Base-by-base conservation (phyloP, 2,888 invertebrate species). In the Andricus curvator region DNA sequence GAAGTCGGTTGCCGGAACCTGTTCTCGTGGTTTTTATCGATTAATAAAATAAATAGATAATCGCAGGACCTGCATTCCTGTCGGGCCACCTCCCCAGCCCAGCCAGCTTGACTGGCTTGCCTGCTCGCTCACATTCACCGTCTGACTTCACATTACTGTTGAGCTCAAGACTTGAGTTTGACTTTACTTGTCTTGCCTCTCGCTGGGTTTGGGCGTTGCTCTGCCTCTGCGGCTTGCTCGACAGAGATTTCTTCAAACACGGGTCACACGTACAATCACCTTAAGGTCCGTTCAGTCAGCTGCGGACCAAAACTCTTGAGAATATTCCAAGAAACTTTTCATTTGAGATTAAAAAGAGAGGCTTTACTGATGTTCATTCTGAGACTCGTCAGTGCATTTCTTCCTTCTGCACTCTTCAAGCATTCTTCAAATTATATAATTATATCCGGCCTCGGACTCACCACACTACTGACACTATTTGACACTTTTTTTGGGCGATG, bases 31-130 rank as follows among this genome's bases (percentile, higher is more conserved):
- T 89, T 90, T 90, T 90, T 90, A 90, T 88, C 88, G 88, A 89
- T 89, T 89, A 89, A 90, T 89, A 89, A 89, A 89, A 90, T 89
- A 90, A 89, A 89, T 90, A 89, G 88, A 89, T 89, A 89, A 90
- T 89, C 88, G 87, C 88, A 85, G 87, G 87, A 85, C 88, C 88
- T 86, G 89, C 89, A 90, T 90, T 90, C 89, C 88, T 87, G 84
- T 80, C 86, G 86, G 85, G 84, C 86, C 85, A 85, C 85, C 86
- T 82, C 83, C 82, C 83, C 82, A 81, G 84, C 37, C 80, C 82
- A 68, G 84, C 85, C 81, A 81, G 84, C 80, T 81, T 48, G 84
- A 85, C 81, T 81, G 83, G 80, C 81, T 81, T 65, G 76, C 65
- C 56, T 68, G 77, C 78, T 64, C 41, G 22, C 22, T 56, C 60